Percentiles rank a stretch among this genome's conserved stretches.
phyloP scores from a whole-genome alignment of 2,113 vertebrate genomes.

The Bolborhynchus lineola region DNA sequence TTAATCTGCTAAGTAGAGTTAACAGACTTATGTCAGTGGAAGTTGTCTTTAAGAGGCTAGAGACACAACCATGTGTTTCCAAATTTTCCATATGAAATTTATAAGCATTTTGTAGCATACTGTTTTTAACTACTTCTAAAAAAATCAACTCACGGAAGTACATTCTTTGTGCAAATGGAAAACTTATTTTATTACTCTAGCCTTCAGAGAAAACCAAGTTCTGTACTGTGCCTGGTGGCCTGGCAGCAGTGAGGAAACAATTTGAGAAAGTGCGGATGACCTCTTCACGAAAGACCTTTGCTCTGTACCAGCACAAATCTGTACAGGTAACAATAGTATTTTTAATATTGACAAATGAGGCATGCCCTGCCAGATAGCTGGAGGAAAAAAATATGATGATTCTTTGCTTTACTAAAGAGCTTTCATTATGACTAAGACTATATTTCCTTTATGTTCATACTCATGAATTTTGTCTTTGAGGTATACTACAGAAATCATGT shows the following conservation, averaged over 20 bases:
- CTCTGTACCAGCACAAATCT: conserved; percentile 80
- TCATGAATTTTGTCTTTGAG: background rate
- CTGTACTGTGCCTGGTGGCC: conserved; percentile 86
- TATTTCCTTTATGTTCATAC: background rate
- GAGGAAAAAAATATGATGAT: background rate
- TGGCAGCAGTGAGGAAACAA: conserved; percentile 89
- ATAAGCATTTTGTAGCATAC: background rate
- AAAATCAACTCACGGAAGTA: background rate
- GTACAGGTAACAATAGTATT: conserved; percentile 79
- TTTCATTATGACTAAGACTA: background rate
- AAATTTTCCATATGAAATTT: background rate
- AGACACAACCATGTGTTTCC: background rate
- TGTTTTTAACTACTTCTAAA: background rate
- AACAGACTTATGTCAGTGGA: background rate
- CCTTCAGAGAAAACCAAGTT: conserved; percentile 85
- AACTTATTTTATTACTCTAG: conserved; percentile 71
- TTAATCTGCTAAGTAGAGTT: background rate
- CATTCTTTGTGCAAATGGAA: background rate
- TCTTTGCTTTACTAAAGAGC: background rate
- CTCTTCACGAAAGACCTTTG: conserved; percentile 77
- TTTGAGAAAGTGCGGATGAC: conserved; percentile 84
- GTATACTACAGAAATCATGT: background rate
- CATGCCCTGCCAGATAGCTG: background rate
- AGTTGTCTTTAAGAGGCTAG: background rate
- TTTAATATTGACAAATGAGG: background rate